Percentiles rank a stretch among this genome's conserved stretches.
Evolutionary conservation across 1,140 invertebrate species (phyloP).

Genomic region (Rhagoletis pomonella): DNA sequence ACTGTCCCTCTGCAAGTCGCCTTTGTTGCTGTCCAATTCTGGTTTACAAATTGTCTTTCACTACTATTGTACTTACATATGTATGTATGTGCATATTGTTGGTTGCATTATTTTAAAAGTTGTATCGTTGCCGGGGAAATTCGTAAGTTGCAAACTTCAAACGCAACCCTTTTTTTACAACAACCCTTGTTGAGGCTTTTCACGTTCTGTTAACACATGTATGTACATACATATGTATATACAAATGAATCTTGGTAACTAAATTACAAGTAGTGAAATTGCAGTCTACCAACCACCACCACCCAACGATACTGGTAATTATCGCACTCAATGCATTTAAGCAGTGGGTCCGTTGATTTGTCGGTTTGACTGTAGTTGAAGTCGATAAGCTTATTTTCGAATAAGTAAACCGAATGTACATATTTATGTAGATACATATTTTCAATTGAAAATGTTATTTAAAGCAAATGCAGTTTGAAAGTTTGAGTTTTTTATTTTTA

Average conservation of each 20-base stretch:
- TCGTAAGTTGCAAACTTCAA: neutral
- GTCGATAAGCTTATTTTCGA: neutral
- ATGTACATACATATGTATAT: neutral
- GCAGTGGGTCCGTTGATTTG: neutral
- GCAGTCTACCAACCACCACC: slow-evolving; percentile 45
- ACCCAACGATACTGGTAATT: neutral
- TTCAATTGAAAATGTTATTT: neutral
- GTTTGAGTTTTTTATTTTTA: too few species aligned
- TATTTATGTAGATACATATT: too few species aligned
- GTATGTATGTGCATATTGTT: neutral
- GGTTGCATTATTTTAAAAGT: neutral
- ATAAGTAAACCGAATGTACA: neutral
- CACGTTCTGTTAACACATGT: neutral
- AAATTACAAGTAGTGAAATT: slow-evolving; percentile 47
- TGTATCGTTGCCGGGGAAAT: slow-evolving; percentile 7
- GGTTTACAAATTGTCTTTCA: slow-evolving; percentile 44
- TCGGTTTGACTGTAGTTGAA: neutral
- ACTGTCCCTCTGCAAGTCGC: neutral
- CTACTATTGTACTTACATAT: neutral
- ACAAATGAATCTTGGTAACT: neutral
- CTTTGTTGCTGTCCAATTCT: neutral
- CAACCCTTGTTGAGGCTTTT: slow-evolving; percentile 9
- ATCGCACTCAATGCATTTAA: neutral
- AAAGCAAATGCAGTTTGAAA: neutral
- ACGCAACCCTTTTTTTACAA: slow-evolving; percentile 20